Percentiles rank a stretch among this genome's conserved stretches.
Conservation (phyloP, 2,888 invertebrate genomes). For the Eurytoma californica region DNA sequence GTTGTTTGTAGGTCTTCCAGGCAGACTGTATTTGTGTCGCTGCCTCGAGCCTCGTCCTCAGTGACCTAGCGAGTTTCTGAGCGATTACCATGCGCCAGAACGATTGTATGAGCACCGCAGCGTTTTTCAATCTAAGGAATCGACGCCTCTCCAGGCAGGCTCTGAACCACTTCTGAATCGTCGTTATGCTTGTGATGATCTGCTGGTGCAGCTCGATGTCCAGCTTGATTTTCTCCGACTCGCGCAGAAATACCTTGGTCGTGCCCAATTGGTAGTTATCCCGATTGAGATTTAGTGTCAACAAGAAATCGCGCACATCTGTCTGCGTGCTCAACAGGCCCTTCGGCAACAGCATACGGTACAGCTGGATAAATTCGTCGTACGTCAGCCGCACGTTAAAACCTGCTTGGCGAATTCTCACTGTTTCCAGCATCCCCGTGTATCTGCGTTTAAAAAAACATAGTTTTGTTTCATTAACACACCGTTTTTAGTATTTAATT, state of each 20-base stretch:
- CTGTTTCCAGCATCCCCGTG: slow-evolving; percentile 98
- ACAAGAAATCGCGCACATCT: slow-evolving; percentile 90
- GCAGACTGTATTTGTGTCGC: slow-evolving; percentile 85
- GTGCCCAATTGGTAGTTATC: slow-evolving; percentile 93
- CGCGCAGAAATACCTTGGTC: slow-evolving; percentile 94
- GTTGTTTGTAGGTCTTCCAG: slow-evolving; percentile 84
- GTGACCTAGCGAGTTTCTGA: slow-evolving; percentile 76
- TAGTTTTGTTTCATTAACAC: background rate
- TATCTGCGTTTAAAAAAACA: slow-evolving; percentile 78
- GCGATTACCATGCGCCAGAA: slow-evolving; percentile 82
- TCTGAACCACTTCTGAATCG: slow-evolving; percentile 94
- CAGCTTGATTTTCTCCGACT: slow-evolving; percentile 93
- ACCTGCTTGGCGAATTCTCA: slow-evolving; percentile 94
- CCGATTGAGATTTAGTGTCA: slow-evolving; percentile 88
- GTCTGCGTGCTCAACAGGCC: slow-evolving; percentile 90
- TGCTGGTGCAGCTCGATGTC: slow-evolving; percentile 95
- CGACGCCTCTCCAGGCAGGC: slow-evolving; percentile 86
- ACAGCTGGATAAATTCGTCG: slow-evolving; percentile 95
- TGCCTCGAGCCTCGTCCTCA: slow-evolving; percentile 78
- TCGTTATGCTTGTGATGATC: slow-evolving; percentile 93
- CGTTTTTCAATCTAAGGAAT: slow-evolving; percentile 84
- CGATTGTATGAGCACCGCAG: slow-evolving; percentile 86
- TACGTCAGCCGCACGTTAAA: slow-evolving; percentile 95
- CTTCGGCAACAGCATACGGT: slow-evolving; percentile 92
- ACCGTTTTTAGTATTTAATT: background rate